Evolutionary conservation across 2,888 invertebrate genomes (phyloP).

Genomic region (Hecatera dysodea): DNA sequence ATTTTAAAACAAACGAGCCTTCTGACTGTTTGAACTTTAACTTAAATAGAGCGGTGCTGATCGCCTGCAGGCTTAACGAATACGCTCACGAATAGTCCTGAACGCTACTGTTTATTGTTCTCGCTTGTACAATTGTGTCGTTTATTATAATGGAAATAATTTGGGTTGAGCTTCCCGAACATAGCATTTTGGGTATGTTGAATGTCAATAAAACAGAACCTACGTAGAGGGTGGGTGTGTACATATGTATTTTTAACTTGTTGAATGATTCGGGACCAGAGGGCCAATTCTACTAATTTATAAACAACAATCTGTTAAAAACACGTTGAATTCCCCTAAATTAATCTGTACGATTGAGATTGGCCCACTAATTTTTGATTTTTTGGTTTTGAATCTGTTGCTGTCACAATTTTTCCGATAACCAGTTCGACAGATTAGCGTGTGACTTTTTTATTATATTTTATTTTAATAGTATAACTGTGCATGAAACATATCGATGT

Average conservation of each 20-base stretch:
- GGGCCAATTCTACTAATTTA: too few relatives aligned
- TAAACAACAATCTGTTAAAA: too few relatives aligned
- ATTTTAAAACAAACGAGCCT: slow-evolving; percentile 55
- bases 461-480: too few relatives aligned
- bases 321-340: too few relatives aligned
- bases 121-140: slow-evolving; percentile 8
- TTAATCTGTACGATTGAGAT: too few relatives aligned
- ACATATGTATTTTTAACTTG: slow-evolving; percentile 1
- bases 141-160: slow-evolving; percentile 29
- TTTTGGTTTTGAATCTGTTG: slow-evolving; percentile 11
- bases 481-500: slow-evolving; percentile 56
- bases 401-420: slow-evolving; percentile 25
- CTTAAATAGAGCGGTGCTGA: slow-evolving; percentile 47
- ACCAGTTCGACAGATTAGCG: slow-evolving; percentile 52
- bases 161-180: slow-evolving; percentile 6
- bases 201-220: slow-evolving; percentile 2
- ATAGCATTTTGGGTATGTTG: slow-evolving; percentile 7
- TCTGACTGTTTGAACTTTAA: slow-evolving; percentile 56
- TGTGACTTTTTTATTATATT: slow-evolving; percentile 47
- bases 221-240: background rate
- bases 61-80: slow-evolving; percentile 40
- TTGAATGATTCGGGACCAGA: background rate
- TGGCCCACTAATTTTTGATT: too few relatives aligned
- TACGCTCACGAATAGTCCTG: slow-evolving; percentile 9
- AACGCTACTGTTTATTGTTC: slow-evolving; percentile 15